Evolutionary conservation across 1,140 invertebrate genomes (phyloP), one percentile per base, ranked within the genome.

Genomic region (Trinorchestia longiramus): DNA sequence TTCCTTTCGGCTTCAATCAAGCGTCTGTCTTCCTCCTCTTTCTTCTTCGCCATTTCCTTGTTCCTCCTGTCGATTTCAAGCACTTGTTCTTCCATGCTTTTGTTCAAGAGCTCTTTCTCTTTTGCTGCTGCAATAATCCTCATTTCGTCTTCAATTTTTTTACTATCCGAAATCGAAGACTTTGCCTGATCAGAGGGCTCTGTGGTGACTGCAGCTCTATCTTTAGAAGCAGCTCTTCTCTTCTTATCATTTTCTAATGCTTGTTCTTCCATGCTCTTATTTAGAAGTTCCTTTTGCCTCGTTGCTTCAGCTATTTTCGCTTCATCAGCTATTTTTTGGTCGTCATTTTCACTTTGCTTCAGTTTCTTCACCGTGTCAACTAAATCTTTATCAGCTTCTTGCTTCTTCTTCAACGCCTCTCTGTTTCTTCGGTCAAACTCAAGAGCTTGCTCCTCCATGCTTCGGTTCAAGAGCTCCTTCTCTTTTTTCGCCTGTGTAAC

Each of bases 241-340:
- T 94, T 94, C n/a, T 40, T 94, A 40, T 94, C 92, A 94, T 47
- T 47, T 94, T 94, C 92, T 17, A 94, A 45, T 17, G 44, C 92
- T 47, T 94, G 92, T 94, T 94, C 92, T 47, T 94, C 92, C 92
- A 94, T 94, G 40, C 92, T 94, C n/a, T 94, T 43, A 40, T 94
- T 94, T 36, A 94, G 40, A 43, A 94, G 92, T 94, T 47, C 43
- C 92, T 94, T 94, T 17, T 94, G 92, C 92, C 44, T 47, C 23
- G 43, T 43, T 11, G 92, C 92, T 40, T 94, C 92, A 44, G 92
- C 92, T 4, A 94, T 40, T 43, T 40, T 94, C 43, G 47, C 0
- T 94, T 44, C 92, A 94, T 94, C 92, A 36, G 92, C 43, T 40
- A 94, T 94, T n/a, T n/a, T 8, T n/a, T 94, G 43, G 15, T 47